Percentiles rank a stretch among this genome's conserved stretches.
Conservation (phyloP, 1,140 invertebrate genomes). For the Drosophila neocordata region DNA sequence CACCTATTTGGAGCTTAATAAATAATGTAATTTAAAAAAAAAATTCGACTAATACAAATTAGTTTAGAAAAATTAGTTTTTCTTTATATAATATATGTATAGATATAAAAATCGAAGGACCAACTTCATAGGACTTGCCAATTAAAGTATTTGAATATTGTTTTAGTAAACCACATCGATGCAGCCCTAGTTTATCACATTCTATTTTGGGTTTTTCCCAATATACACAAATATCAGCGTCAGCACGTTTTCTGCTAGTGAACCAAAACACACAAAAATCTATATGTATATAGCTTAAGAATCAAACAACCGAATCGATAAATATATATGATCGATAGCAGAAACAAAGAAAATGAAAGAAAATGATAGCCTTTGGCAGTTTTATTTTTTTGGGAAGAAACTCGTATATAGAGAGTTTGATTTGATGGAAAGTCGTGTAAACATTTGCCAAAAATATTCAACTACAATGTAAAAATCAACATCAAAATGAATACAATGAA, state of each 20-base stretch:
- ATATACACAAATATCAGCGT: conserved; percentile 13
- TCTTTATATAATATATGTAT: too few species aligned
- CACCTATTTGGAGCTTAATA: too few species aligned
- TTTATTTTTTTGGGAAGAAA: conserved; percentile 30
- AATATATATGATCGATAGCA: conserved; percentile 49
- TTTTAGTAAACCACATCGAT: not conserved
- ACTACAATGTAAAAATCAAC: conserved; percentile 53
- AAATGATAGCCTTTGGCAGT: conserved; percentile 29
- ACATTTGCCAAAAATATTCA: conserved; percentile 33
- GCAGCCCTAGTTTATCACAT: conserved; percentile 5
- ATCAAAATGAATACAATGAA: conserved; percentile 41
- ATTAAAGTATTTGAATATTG: too few species aligned
- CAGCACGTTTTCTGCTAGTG: conserved; percentile 10
- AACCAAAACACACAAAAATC: conserved; percentile 8
- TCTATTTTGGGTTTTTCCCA: conserved; percentile 9
- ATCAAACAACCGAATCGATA: conserved; percentile 45
- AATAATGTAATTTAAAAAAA: too few species aligned
- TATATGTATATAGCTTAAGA: not conserved
- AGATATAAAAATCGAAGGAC: too few species aligned
- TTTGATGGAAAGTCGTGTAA: conserved; percentile 38
- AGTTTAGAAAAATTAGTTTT: too few species aligned
- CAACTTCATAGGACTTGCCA: too few species aligned
- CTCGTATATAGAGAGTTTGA: not conserved
- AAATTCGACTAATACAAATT: too few species aligned
- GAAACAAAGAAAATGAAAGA: conserved; percentile 36